A percentile compares a stretch with the other conserved stretches of the same genome.
phyloP scores from a whole-genome alignment of 2,113 vertebrate species.

The Meriones unguiculatus region DNA sequence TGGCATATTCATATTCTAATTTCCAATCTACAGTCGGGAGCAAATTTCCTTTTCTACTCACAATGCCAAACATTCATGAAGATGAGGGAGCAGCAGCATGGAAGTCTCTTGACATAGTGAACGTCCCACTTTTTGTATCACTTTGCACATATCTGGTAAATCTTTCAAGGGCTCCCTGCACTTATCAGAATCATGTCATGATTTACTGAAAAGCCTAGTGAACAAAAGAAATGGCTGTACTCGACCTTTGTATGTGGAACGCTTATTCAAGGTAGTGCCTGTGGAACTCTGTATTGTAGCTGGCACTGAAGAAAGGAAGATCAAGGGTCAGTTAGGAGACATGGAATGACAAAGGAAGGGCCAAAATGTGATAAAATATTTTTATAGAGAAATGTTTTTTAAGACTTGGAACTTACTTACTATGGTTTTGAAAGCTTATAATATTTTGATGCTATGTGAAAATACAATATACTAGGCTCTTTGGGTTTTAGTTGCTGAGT shows the following conservation, averaged over 20 bases:
- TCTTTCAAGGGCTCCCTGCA: slow-evolving; percentile 34
- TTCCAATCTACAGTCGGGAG: not conserved
- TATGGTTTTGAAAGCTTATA: not conserved
- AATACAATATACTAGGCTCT: not conserved
- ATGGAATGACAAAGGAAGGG: not conserved
- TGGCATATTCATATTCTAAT: not conserved
- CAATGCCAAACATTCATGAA: slow-evolving; percentile 1
- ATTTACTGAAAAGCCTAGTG: slow-evolving; percentile 53
- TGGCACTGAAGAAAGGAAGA: not conserved
- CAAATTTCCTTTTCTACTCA: not conserved
- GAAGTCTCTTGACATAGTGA: slow-evolving; percentile 42
- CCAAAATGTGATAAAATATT: not conserved
- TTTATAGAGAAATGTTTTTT: not conserved
- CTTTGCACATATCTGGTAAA: not conserved
- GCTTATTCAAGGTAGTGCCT: not conserved
- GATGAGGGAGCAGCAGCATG: not conserved
- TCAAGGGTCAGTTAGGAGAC: not conserved
- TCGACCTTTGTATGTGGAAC: slow-evolving; percentile 53
- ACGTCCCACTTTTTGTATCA: slow-evolving; percentile 32
- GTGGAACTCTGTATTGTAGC: not conserved
- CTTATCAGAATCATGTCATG: slow-evolving; percentile 36
- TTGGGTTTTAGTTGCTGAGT: not conserved
- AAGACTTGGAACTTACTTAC: not conserved
- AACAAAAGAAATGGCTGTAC: slow-evolving; percentile 36
- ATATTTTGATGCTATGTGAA: not conserved